These are phyloP conservation scores for Hippasteria phrygiana DNA, from an alignment of 53 echinoderm and acorn worm genomes.

Conservation along the genomic window DNA sequence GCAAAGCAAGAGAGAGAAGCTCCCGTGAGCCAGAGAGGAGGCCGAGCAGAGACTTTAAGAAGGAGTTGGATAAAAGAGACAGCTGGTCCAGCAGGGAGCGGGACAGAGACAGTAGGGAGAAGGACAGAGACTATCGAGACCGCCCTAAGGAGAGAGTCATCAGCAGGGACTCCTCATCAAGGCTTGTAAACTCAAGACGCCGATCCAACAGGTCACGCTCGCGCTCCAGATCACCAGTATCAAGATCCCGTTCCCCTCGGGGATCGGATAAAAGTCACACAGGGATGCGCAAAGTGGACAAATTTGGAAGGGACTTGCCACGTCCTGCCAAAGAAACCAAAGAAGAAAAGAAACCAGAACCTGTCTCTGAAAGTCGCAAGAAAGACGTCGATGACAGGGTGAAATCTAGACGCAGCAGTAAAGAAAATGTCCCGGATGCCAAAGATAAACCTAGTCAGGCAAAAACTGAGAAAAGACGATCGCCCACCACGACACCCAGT, in stretches of 20 bases:
- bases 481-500: constrained; percentile 48
- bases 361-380: neutral
- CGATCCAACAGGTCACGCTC: constrained; percentile 71
- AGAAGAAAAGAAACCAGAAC: constrained; percentile 44
- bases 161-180: constrained; percentile 23
- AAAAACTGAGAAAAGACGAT: constrained; percentile 66
- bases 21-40: constrained; percentile 43
- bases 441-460: constrained; percentile 36
- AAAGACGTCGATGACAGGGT: constrained; percentile 53
- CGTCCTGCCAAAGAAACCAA: constrained; percentile 47
- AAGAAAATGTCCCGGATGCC: constrained; percentile 57
- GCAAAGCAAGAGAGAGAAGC: constrained; percentile 47
- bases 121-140: constrained; percentile 20
- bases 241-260: constrained; percentile 73
- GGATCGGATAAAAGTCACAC: constrained; percentile 56
- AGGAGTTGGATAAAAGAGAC: constrained; percentile 56
- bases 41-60: constrained; percentile 42
- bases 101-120: constrained; percentile 62
- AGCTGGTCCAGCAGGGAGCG: constrained; percentile 56
- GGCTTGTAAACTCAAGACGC: constrained; percentile 17
- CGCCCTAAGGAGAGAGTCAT: constrained; percentile 14
- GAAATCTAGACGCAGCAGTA: constrained; percentile 39
- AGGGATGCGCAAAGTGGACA: constrained; percentile 23
- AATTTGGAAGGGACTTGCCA: constrained; percentile 48
- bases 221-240: constrained; percentile 71